Evolutionary conservation across 1,140 invertebrate genomes (phyloP), one percentile per base, ranked within the genome.

Genomic region (Drosophila serrata): DNA sequence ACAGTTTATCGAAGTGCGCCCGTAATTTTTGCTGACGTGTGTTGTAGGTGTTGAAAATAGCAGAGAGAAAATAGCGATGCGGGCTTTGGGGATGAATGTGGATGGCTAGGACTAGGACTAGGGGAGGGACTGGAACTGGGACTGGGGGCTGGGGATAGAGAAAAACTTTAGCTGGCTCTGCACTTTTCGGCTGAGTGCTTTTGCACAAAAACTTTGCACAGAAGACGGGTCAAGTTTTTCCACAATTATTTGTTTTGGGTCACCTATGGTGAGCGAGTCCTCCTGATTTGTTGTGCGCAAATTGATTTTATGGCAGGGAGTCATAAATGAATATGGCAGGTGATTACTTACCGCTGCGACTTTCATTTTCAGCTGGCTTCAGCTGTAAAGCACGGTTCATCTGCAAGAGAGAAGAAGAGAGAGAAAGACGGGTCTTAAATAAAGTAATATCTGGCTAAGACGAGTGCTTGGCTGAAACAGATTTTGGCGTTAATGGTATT

Each of bases 321-420:
- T 13, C 24, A 55, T 15, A 62, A 24, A 42, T 43, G 19, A 77
- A 55, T 46, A 62, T 58, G 48, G 56, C 78, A 82, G 79, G 76
- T 70, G 63, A 80, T 81, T 87, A 94, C 94, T 95, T 94, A 98
- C 98, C 98, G 96, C 98, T 98, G 95, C 98, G 97, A 95, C 98
- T 99, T 95, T 99, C 98, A 95, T 97, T 98, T 95, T 99, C 98
- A 94, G 98, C 98, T 94, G 98, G 98, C 95, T 99, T 99, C 95
- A 99, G 98, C 96, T 99, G 98, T 95, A 99, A 98, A 94, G 98
- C 98, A 95, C 98, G 98, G 96, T 99, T 99, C 98, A 99, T 99
- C 98, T 99, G 96, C 39, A 97, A 70, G 29, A 72, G 39, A 39
- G 24, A 7, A 49, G 17, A 46, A 49, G n/a, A 45, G 45, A 24